A percentile compares a stretch with the other conserved stretches of the same genome.
These are phyloP conservation scores for Hippocampus comes DNA, from an alignment of 2,113 vertebrate species.

Conservation along the genomic window DNA sequence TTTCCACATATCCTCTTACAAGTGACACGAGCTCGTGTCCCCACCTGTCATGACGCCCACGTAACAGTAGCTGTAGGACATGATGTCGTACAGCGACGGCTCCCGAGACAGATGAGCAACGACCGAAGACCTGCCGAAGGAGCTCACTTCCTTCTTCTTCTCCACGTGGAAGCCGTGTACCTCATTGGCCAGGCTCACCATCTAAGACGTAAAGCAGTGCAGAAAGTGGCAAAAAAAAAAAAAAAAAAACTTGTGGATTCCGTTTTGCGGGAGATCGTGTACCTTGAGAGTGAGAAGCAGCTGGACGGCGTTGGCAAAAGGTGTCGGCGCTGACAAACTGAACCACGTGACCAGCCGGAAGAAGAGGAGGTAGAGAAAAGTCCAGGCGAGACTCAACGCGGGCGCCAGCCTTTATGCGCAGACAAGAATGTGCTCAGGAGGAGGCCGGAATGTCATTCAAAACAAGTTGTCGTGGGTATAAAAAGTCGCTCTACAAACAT, in stretches of 20 bases:
- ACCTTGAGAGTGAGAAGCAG: constrained; percentile 88
- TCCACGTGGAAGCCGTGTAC: constrained; percentile 74
- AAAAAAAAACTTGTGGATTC: background rate
- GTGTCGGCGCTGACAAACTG: constrained; percentile 76
- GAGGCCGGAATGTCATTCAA: background rate
- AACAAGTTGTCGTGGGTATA: too few relatives aligned
- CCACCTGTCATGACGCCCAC: constrained; percentile 86
- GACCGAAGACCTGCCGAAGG: constrained; percentile 71
- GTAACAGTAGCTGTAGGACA: constrained; percentile 89
- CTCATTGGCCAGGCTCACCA: constrained; percentile 89
- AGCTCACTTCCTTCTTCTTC: constrained; percentile 80
- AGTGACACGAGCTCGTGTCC: background rate
- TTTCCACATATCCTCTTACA: background rate
- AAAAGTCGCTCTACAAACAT: too few relatives aligned
- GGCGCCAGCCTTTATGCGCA: constrained; percentile 74
- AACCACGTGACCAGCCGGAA: constrained; percentile 77
- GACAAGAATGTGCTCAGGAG: background rate
- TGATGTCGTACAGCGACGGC: constrained; percentile 77
- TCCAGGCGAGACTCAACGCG: constrained; percentile 79
- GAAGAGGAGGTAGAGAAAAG: constrained; percentile 87
- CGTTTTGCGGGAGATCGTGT: background rate
- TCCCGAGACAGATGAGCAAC: constrained; percentile 71
- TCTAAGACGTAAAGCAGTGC: constrained; percentile 57
- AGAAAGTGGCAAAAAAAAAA: background rate
- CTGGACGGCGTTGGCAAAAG: constrained; percentile 86